Conservation (phyloP, 2,797 vertebrate genomes). For the Pygocentrus nattereri region DNA sequence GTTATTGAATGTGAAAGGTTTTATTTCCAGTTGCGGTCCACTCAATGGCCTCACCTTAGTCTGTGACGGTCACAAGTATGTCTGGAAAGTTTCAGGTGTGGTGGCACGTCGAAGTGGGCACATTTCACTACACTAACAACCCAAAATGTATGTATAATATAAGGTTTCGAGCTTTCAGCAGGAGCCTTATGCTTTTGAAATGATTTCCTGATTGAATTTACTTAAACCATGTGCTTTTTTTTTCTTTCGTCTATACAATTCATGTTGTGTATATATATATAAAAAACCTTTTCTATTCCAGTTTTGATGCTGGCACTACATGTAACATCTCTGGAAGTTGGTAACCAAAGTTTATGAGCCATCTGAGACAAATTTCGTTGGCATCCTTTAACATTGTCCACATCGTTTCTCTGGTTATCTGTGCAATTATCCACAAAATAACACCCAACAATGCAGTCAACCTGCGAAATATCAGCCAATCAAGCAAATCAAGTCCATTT, state of each 20-base stretch:
- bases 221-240: conserved; percentile 57
- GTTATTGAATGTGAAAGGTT: conserved; percentile 72
- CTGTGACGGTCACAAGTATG: neutral
- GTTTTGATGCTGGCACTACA: conserved; percentile 73
- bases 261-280: conserved; percentile 60
- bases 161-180: neutral
- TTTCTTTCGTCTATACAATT: conserved; percentile 60
- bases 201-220: neutral
- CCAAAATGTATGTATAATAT: neutral
- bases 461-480: too few species aligned
- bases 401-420: neutral
- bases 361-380: conserved; percentile 65
- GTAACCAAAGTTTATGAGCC: conserved; percentile 84
- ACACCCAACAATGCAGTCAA: neutral
- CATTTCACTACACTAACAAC: conserved; percentile 20
- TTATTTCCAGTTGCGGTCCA: conserved; percentile 1
- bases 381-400: neutral
- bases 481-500: conserved; percentile 8
- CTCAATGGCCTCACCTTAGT: conserved; percentile 11
- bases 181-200: neutral
- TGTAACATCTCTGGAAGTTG: conserved; percentile 78
- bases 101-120: neutral
- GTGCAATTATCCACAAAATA: neutral
- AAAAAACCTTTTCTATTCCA: conserved; percentile 79
- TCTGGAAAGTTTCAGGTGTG: neutral